These are phyloP conservation scores for Siderastrea siderea DNA, from an alignment of 92 coral and sea anemone species.

Conservation along the genomic window DNA sequence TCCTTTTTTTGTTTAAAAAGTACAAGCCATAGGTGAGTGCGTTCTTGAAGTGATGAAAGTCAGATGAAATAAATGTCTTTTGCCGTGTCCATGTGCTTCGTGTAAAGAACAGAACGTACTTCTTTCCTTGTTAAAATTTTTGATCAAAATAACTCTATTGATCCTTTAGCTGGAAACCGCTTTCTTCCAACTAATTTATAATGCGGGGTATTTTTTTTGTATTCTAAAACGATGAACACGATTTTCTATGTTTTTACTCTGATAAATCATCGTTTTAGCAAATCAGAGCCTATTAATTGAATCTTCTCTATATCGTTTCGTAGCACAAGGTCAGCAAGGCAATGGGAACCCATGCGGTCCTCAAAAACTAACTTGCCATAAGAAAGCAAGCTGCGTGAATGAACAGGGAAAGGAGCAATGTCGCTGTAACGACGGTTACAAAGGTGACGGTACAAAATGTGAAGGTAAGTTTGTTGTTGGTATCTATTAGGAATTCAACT, in stretches of 20 bases:
- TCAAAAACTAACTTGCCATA: conserved; percentile 71
- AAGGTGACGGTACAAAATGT: conserved; percentile 71
- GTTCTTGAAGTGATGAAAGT: too few relatives aligned
- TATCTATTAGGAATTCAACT: not conserved
- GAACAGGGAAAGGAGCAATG: conserved; percentile 69
- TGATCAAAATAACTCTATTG: too few relatives aligned
- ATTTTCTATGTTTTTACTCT: not conserved
- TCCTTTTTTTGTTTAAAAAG: too few relatives aligned
- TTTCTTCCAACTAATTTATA: too few relatives aligned
- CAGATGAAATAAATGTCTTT: too few relatives aligned
- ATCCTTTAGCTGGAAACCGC: too few relatives aligned
- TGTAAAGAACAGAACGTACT: too few relatives aligned
- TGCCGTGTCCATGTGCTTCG: too few relatives aligned
- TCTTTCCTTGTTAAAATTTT: too few relatives aligned
- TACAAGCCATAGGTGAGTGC: too few relatives aligned
- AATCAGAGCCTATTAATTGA: not conserved
- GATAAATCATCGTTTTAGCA: not conserved
- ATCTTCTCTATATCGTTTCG: not conserved
- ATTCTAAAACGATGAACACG: too few relatives aligned
- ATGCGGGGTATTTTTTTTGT: too few relatives aligned
- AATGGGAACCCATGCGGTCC: conserved; percentile 60
- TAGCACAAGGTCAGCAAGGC: conserved; percentile 50
- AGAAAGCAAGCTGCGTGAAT: conserved; percentile 71
- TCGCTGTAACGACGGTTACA: conserved; percentile 82
- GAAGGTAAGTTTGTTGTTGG: not conserved